Base-by-base conservation (phyloP, 2,113 vertebrate species). In the Potamarius usumacintae region DNA sequence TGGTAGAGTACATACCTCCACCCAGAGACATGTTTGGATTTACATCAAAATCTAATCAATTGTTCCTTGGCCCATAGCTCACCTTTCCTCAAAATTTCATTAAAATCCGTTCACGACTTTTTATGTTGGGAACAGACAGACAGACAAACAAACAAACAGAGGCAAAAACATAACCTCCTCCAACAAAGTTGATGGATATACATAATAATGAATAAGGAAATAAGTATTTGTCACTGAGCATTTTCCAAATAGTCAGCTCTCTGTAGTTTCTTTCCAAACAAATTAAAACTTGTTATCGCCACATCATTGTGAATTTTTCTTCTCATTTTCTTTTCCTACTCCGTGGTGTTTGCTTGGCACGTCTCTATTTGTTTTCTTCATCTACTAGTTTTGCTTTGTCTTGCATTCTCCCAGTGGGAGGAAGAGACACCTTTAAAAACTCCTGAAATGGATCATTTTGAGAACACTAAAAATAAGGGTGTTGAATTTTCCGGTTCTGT, bases 341-440 rank as follows among this genome's bases (percentile, higher is more conserved):
- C 62, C 55, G 7, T 84, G 63, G 30, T 34, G 18, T 86, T 83
- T 80, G 48, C 77, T 84, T 50, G 8, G 12, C 55, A 60, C 17
- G 7, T 69, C 30, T 71, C 71, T 86, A n/a, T 84, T 86, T 80
- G 57, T 71, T 78, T 82, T 22, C 53, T 77, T 53, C n/a, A 50
- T 81, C 85, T 82, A n/a, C 58, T 18, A 58, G 14, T 48, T 42
- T 84, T 72, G 22, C 48, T 50, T 69, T 53, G 50, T 88, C 74
- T 80, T 58, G 34, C 48, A 27, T 67, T 72, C 79, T 65, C 48
- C 78, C 78, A 53, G 42, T 74, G 71, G 25, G 86, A 77, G 58
- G 62, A 81, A 81, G 65, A 50, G n/a, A 67, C 62, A 74, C 69
- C 71, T 77, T 69, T 77, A 62, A 82, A 89, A 53, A 72, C 76